A percentile compares a stretch with the other conserved stretches of the same genome.
Conservation (phyloP, 1,140 invertebrate species). For the Hylaeus volcanicus region DNA sequence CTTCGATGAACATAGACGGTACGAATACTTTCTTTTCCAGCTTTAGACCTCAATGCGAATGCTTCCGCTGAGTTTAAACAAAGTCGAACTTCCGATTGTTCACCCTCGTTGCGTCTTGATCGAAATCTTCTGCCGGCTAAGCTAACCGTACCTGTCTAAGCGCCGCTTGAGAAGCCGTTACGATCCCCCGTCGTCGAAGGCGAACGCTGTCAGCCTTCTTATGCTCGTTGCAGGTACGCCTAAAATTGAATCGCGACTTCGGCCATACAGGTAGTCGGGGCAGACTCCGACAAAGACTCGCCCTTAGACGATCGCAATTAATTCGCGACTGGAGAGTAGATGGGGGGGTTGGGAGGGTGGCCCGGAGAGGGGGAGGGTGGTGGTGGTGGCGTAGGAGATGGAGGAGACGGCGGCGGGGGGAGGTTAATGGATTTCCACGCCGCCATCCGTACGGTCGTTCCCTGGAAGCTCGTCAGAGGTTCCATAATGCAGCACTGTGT, state of each 20-base stretch:
- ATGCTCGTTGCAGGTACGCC: constrained; percentile 31
- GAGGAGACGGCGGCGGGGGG: constrained; percentile 34
- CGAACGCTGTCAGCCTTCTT: constrained; percentile 13
- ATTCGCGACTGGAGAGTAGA: constrained; percentile 73
- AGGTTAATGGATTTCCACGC: constrained; percentile 78
- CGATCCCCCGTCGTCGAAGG: background rate
- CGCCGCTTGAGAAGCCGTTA: background rate
- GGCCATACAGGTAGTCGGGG: constrained; percentile 61
- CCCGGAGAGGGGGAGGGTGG: constrained; percentile 16
- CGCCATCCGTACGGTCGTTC: constrained; percentile 74
- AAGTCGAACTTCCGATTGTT: background rate
- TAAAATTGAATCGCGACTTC: constrained; percentile 62
- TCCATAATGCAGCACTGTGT: constrained; percentile 79
- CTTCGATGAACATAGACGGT: no score
- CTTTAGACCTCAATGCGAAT: no score
- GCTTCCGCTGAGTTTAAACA: background rate
- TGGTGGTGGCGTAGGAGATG: constrained; percentile 13
- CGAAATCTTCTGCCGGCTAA: background rate
- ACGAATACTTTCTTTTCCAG: no score
- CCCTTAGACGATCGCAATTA: constrained; percentile 78
- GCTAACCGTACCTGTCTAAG: background rate
- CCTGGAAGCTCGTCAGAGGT: constrained; percentile 76
- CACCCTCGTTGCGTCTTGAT: background rate
- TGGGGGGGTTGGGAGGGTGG: constrained; percentile 36
- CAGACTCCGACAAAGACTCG: constrained; percentile 71